Conservation (phyloP, 1,140 invertebrate species). For the Atopsyche davidsoni region DNA sequence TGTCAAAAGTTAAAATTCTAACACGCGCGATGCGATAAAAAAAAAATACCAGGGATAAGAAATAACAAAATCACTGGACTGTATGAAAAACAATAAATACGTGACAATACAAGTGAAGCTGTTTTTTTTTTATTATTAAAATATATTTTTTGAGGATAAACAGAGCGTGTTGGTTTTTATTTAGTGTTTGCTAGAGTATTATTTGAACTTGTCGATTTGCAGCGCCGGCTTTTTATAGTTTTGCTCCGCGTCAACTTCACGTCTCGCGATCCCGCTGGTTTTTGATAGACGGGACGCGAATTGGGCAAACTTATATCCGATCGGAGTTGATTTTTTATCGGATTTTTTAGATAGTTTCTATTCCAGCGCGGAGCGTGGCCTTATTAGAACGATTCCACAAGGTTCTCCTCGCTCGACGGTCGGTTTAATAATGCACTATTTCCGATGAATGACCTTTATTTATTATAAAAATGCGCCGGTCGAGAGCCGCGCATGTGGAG, state of each 20-base stretch:
- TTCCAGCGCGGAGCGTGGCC: background rate
- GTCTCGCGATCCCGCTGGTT: background rate
- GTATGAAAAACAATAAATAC: background rate
- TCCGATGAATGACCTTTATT: background rate
- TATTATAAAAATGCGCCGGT: background rate
- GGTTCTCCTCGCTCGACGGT: conserved; percentile 1
- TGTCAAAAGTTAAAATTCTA: background rate
- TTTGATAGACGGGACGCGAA: background rate
- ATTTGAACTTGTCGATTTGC: too few relatives aligned
- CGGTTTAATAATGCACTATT: conserved; percentile 1
- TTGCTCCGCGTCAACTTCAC: background rate
- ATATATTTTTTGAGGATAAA: background rate
- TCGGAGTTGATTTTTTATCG: background rate
- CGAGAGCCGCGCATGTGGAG: too few relatives aligned
- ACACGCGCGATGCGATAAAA: background rate
- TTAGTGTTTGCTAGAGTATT: background rate
- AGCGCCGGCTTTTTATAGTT: too few relatives aligned
- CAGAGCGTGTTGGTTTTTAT: background rate
- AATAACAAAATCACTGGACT: background rate
- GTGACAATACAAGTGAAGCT: background rate
- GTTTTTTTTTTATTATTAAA: background rate
- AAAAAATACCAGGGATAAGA: background rate
- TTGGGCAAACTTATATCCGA: conserved; percentile 1
- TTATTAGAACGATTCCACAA: conserved; percentile 1
- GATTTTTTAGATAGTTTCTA: conserved; percentile 3